phyloP scores from a whole-genome alignment of 2,113 vertebrate species.

The Cepphus grylle region DNA sequence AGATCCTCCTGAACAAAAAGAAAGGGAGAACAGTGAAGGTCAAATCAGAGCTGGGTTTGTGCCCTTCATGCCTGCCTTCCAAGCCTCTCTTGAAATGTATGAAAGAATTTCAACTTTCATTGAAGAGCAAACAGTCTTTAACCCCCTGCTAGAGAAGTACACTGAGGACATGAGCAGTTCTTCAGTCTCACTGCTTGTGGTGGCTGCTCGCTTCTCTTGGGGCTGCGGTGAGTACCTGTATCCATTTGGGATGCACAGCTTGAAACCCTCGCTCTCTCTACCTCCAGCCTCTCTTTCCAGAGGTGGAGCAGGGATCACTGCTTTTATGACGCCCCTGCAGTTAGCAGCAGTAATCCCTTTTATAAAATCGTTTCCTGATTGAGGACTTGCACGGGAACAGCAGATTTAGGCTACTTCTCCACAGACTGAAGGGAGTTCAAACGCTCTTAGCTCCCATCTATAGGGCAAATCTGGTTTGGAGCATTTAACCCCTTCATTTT shows the following conservation, averaged over 20 bases:
- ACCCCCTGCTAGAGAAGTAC: not conserved
- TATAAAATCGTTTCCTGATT: conserved; percentile 5
- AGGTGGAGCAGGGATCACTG: not conserved
- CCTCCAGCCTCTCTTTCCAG: not conserved
- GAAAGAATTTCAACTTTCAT: not conserved
- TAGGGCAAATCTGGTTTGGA: not conserved
- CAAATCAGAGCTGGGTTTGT: not conserved
- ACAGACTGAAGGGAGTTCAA: not conserved
- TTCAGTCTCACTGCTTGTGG: not conserved
- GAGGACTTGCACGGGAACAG: conserved; percentile 4
- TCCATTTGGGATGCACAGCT: not conserved
- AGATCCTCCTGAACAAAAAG: not conserved
- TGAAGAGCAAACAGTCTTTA: not conserved
- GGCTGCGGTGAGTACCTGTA: not conserved
- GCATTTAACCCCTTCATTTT: not conserved
- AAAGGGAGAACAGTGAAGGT: not conserved
- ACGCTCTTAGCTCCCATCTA: not conserved
- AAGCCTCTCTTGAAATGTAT: not conserved
- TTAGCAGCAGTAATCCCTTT: conserved; percentile 32
- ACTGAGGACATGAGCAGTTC: not conserved
- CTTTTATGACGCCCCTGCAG: conserved; percentile 24
- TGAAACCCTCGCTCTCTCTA: not conserved
- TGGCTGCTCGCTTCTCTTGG: not conserved
- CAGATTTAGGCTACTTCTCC: not conserved
- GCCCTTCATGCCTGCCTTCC: not conserved